Evolutionary conservation across 2,797 vertebrate species (phyloP), one percentile per base, ranked within the genome.

Genomic region (Hozukius guyotensis): DNA sequence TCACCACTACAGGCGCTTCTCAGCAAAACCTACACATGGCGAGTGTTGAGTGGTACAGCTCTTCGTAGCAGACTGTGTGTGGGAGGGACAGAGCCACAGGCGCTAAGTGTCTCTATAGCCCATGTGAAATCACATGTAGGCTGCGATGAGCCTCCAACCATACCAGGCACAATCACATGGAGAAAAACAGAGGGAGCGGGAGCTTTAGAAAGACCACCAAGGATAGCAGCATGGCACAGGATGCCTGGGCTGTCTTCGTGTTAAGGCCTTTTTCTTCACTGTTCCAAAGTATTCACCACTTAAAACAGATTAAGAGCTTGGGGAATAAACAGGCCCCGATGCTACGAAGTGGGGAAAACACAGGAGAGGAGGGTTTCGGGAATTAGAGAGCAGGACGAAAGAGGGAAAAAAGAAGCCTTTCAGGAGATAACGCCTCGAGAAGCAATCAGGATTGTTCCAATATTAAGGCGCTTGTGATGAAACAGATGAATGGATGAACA

Each of bases 291-390:
- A 90, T 93, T 93, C 90, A 87, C 72, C 92, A 94, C 91, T 92
- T 94, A 94, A 95, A 95, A 94, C 93, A 94, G 94, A 94, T 95
- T 95, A 95, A 93, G 93, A 82, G 91, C 93, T 93, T 83, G 90
- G 75, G 89, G 81, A 93, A 89, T 86, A 89, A 93, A 94, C 91
- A 85, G 85, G 73, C 78, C 42, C 81, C 75, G 82, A 91, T 72
- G 88, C 86, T 84, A 72, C 66, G 32, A 80, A 90, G 88, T 88
- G 80, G 90, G 89, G n/a, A 84, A 77, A 85, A 91, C 81, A 81
- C 85, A 83, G 86, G 80, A 86, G 89, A 85, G 89, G 88, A 88
- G 83, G 87, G 83, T 85, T 86, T 86, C 6, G 72, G 87, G 88
- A 92, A 92, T 93, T 92, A 92, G 81, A 83, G 78, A 82, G 83